Percentiles rank a stretch among this genome's conserved stretches.
These are phyloP conservation scores for Rhinopomastus cyanomelas DNA, from an alignment of 2,113 vertebrate species.

Conservation along the genomic window DNA sequence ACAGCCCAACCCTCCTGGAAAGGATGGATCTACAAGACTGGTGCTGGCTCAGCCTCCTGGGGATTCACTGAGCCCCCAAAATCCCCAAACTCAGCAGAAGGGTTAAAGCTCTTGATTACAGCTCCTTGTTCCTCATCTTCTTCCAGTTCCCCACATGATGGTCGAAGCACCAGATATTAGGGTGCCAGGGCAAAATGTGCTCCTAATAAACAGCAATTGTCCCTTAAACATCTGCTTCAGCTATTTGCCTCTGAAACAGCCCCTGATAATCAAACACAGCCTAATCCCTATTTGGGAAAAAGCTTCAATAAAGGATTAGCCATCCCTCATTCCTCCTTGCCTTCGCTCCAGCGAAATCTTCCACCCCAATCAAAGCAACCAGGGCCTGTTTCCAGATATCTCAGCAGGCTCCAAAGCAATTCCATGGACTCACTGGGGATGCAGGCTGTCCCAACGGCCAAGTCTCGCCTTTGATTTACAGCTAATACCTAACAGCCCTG, in stretches of 20 bases:
- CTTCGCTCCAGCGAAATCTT: background rate
- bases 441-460: constrained; percentile 19
- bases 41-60: background rate
- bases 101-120: background rate
- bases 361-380: background rate
- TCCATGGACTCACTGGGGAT: constrained; percentile 5
- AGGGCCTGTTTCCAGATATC: background rate
- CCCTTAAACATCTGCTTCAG: constrained; percentile 28
- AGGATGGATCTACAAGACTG: background rate
- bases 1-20: background rate
- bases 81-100: background rate
- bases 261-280: background rate
- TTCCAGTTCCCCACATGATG: background rate
- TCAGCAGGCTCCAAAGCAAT: constrained; percentile 25
- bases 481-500: constrained; percentile 35
- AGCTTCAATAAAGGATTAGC: background rate
- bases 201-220: background rate
- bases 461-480: constrained; percentile 43
- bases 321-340: background rate
- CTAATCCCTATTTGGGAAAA: constrained; percentile 28
- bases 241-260: background rate
- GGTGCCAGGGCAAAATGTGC: background rate
- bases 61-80: background rate
- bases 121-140: background rate
- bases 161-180: background rate